phyloP scores from a whole-genome alignment of 2,888 invertebrate genomes.

The Sylvicola fuscatus region DNA sequence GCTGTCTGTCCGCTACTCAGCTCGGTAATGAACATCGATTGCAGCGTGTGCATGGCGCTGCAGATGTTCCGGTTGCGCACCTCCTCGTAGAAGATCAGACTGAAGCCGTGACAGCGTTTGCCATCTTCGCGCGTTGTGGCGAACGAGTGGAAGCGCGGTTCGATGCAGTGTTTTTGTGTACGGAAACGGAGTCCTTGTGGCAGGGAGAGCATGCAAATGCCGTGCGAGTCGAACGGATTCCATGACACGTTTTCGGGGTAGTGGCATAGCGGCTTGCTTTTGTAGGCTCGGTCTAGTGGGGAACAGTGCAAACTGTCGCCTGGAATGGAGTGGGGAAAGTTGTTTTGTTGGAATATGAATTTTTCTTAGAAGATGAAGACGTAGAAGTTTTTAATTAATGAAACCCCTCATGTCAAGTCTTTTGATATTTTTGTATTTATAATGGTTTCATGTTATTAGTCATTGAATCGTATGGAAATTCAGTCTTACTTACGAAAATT shows the following conservation, averaged over 20 bases:
- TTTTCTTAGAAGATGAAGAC: no score
- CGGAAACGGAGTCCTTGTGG: slow-evolving; percentile 88
- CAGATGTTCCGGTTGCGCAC: slow-evolving; percentile 82
- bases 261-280: slow-evolving; percentile 81
- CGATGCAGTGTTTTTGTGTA: slow-evolving; percentile 75
- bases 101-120: slow-evolving; percentile 81
- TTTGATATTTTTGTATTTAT: no score
- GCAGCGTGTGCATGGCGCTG: slow-evolving; percentile 87
- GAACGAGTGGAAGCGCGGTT: slow-evolving; percentile 88
- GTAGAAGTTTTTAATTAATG: no score
- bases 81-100: slow-evolving; percentile 91
- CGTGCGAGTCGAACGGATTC: slow-evolving; percentile 86
- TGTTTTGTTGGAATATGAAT: no score
- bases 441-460: no score
- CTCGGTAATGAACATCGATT: slow-evolving; percentile 81
- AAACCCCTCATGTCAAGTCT: no score
- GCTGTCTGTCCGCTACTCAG: slow-evolving; percentile 61
- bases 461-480: no score
- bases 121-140: slow-evolving; percentile 95
- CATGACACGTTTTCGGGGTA: slow-evolving; percentile 81
- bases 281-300: slow-evolving; percentile 86
- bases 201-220: slow-evolving; percentile 88
- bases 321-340: slow-evolving; percentile 26
- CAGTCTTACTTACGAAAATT: no score
- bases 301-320: slow-evolving; percentile 70